Evolutionary conservation across 2,888 invertebrate genomes (phyloP).

Genomic region (Macaria liturata): DNA sequence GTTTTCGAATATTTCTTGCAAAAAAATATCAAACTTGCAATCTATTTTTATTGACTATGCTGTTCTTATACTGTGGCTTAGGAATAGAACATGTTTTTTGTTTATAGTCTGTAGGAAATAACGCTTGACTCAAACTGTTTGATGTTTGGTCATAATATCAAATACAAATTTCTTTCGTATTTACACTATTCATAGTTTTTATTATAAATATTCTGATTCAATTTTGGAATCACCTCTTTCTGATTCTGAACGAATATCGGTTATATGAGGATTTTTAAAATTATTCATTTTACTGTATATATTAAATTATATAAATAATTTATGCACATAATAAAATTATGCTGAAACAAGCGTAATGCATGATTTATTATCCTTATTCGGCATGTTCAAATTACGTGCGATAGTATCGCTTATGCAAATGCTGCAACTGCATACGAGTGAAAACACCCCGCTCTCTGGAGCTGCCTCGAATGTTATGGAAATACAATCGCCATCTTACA

Average conservation of each 20-base stretch:
- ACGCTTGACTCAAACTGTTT: background rate
- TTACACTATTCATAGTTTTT: no score
- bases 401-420: constrained; percentile 5
- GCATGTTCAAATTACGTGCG: background rate
- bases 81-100: background rate
- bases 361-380: background rate
- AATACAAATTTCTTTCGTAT: no score
- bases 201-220: no score
- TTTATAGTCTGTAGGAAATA: background rate
- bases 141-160: no score
- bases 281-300: no score
- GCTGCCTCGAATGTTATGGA: no score
- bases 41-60: background rate
- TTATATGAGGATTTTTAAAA: no score
- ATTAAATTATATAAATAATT: background rate
- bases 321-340: background rate
- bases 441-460: background rate
- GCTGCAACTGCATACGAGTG: constrained; percentile 4
- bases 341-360: background rate
- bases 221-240: no score
- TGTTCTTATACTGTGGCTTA: background rate
- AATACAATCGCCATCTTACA: no score
- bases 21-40: background rate
- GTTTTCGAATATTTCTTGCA: background rate
- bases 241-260: no score